phyloP scores from a whole-genome alignment of 2,888 invertebrate genomes.

The Bimastos eiseni region DNA sequence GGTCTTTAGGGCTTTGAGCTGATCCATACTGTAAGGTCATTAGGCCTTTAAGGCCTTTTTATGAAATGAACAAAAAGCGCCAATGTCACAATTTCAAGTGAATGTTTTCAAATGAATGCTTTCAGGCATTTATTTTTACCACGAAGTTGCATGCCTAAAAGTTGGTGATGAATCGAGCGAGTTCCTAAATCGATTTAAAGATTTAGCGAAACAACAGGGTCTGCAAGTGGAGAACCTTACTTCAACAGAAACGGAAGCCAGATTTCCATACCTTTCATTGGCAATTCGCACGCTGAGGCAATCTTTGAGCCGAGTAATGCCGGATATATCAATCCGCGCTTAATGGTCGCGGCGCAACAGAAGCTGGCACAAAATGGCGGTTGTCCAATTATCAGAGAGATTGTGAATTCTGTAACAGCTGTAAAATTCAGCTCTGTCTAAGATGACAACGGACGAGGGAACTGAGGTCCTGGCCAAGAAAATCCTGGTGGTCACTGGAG shows the following conservation, averaged over 20 bases:
- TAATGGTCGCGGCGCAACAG: neutral
- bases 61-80: neutral
- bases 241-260: neutral
- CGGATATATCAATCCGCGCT: constrained; percentile 28
- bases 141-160: constrained; percentile 29
- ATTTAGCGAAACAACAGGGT: neutral
- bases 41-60: too few relatives aligned
- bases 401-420: neutral
- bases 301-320: constrained; percentile 26
- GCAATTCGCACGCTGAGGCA: neutral
- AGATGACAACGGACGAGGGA: constrained; percentile 20
- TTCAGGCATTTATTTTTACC: constrained; percentile 27
- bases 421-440: neutral
- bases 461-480: constrained; percentile 22
- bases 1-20: too few relatives aligned
- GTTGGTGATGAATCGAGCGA: neutral
- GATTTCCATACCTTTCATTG: constrained; percentile 20
- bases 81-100: too few relatives aligned
- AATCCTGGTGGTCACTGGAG: constrained; percentile 27
- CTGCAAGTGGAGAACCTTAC: neutral
- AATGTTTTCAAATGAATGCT: neutral
- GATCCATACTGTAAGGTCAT: too few relatives aligned
- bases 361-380: constrained; percentile 23
- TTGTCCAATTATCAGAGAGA: constrained; percentile 25
- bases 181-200: neutral